phyloP scores from a whole-genome alignment of 1,140 invertebrate genomes.

The Myzus persicae region DNA sequence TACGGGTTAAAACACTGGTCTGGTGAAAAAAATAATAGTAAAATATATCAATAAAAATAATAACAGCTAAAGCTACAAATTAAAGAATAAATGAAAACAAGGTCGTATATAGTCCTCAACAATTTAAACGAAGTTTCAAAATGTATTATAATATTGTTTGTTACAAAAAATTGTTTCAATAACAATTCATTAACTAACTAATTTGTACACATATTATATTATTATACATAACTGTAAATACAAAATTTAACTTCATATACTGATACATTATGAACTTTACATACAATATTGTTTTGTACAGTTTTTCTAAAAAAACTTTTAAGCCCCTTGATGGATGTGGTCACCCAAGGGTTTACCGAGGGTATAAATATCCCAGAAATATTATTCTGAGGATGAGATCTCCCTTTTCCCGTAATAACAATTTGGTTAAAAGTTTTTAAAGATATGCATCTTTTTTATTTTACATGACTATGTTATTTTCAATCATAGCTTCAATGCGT shows the following conservation, averaged over 20 bases:
- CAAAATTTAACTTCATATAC: background rate
- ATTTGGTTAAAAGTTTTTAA: no score
- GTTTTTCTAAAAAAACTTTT: background rate
- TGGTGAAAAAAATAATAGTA: background rate
- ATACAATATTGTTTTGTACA: background rate
- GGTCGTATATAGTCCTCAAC: no score
- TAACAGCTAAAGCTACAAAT: background rate
- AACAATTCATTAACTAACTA: background rate
- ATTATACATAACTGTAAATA: background rate
- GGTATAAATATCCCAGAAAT: no score
- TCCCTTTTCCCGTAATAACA: no score
- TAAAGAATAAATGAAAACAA: background rate
- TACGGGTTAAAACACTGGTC: background rate
- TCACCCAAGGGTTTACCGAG: no score
- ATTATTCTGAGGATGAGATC: no score
- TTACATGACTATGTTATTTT: no score
- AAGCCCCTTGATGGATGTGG: no score
- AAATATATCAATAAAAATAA: constrained; percentile 12
- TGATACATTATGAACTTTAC: background rate
- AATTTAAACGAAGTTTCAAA: no score
- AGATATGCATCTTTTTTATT: no score
- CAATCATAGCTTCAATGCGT: no score
- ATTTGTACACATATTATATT: background rate
- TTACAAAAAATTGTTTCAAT: background rate
- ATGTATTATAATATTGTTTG: background rate